Evolutionary conservation across 2,797 vertebrate genomes (phyloP), one percentile per base, ranked within the genome.

Genomic region (Acomys russatus): DNA sequence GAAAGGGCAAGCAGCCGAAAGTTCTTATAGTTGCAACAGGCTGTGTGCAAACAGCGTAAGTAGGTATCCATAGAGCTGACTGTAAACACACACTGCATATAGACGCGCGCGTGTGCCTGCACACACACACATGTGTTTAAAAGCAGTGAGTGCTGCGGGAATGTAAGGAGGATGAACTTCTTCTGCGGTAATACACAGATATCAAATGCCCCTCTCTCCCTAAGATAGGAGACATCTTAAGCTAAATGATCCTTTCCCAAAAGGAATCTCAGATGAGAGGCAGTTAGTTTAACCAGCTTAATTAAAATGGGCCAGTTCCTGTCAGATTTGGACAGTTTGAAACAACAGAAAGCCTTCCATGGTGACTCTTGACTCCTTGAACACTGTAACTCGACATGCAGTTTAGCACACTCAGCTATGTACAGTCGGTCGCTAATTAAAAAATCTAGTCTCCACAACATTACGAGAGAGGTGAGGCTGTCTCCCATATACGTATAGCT

Each of bases 201-300:
- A 59, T 76, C 64, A 96, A 93, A 94, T 51, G 61, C 7, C 38
- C 79, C 71, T 76, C 18, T 88, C 73, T 86, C 23, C 51, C 28
- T 94, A 96, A 89, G 91, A 80, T 94, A 96, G 87, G 91, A 80
- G 88, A 84, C 44, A 89, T 35, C 66, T 94, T 91, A 88, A 80
- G 94, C 28, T 64, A 92, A 85, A 61, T 59, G 63, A 82, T 35
- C 71, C 79, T 80, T 90, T 95, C 68, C 56, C 90, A 73, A 77
- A 66, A 95, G 9, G 71, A 80, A 77, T 56, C 49, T 85, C 74
- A 64, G 71, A 44, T 66, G 30, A 59, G 54, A 79, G 76, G n/a
- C 59, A 92, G 68, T 74, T 86, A 70, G 7, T 87, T 63, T 78
- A 93, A 86, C 80, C 59, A 90, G 79, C 71, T 94, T 94, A 54